Evolutionary conservation across 1,140 invertebrate genomes (phyloP).

Genomic region (Panagrolaimus sp.): DNA sequence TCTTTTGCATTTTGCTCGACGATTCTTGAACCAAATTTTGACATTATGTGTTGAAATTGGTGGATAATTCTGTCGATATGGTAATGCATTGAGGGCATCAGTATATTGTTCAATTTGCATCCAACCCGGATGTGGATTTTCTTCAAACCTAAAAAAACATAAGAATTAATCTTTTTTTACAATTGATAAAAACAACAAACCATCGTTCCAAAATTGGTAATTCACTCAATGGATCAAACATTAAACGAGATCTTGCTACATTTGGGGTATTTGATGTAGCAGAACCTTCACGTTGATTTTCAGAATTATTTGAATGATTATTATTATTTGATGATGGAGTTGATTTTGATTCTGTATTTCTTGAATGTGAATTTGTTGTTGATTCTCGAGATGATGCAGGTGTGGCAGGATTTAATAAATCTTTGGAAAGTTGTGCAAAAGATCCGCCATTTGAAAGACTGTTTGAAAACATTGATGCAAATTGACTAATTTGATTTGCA

Average conservation of each 20-base stretch:
- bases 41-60: constrained; percentile 57
- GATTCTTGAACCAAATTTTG: constrained; percentile 58
- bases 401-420: not conserved
- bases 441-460: not conserved
- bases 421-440: not conserved
- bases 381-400: not conserved
- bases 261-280: not conserved
- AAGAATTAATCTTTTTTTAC: too few relatives aligned
- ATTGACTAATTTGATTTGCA: not conserved
- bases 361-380: not conserved
- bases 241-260: constrained; percentile 55
- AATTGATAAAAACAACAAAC: too few relatives aligned
- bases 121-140: constrained; percentile 58
- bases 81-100: constrained; percentile 44
- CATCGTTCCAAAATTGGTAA: constrained; percentile 50
- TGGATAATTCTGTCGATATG: constrained; percentile 56
- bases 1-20: constrained; percentile 55
- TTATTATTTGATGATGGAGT: not conserved
- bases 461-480: not conserved
- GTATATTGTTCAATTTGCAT: constrained; percentile 58
- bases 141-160: too few relatives aligned
- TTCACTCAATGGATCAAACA: constrained; percentile 57
- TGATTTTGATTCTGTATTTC: not conserved
- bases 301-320: not conserved
- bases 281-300: constrained; percentile 23